Base-by-base conservation (phyloP, 2,113 vertebrate species). In the Pterocles burchelli region DNA sequence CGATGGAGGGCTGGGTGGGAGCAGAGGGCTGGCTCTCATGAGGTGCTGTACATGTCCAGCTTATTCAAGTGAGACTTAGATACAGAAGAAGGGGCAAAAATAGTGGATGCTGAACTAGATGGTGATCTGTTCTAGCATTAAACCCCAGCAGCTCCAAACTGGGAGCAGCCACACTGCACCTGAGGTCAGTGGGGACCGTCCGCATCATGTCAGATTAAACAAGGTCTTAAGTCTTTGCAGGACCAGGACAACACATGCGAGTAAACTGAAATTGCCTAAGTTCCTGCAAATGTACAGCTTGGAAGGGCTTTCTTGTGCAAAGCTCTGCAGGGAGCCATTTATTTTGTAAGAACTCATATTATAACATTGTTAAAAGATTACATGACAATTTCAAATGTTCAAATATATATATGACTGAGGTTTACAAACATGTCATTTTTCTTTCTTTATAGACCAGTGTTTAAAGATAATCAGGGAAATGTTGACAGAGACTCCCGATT, bases 401-500 rank as follows among this genome's bases (percentile, higher is more conserved):
- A 72, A 16, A 43, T 48, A 51, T 10, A 20, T 28, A 2, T 21
- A 11, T 31, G 15, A 10, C 17, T 62, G 20, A 34, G 5, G 66
- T 74, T 88, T 77, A 41, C 72, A 48, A 92, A 86, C 63, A 24
- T 96, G 65, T 31, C 3, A 2, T 79, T 97, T 91, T 88, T 79
- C 48, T 91, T 94, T 85, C 41, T 65, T 97, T 96, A 16, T 65
- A 99, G 99, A 95, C 98, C 99, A 26, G 98, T 99, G 79, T 99
- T 99, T 98, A 99, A 99, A 91, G 99, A 99, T 97, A 99, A 98
- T 97, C 99, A 99, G 29, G 99, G 99, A 61, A 99, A 98, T 18
- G 96, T 99, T 97, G 99, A 99, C 97, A 98, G 99, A 97, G 99
- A 99, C 49, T 98, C 99, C 17, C 97, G 99, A 85, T 99, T 99